Evolutionary conservation across 35 echinoderm and acorn worm genomes (phyloP).

Genomic region (Ptychodera flava): DNA sequence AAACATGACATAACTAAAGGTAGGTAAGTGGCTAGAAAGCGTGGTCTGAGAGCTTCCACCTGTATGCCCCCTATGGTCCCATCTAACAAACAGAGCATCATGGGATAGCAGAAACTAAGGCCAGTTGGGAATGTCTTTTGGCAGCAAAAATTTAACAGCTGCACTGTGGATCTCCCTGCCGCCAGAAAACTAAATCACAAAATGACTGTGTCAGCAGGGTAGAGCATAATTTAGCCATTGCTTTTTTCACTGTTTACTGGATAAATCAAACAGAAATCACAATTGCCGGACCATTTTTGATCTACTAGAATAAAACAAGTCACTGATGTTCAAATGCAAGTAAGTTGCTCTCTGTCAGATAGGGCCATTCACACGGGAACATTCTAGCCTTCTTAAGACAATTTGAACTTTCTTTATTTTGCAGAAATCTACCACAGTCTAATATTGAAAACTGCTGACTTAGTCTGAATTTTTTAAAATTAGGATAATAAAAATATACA

Average conservation of each 20-base stretch:
- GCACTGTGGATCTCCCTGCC: not conserved
- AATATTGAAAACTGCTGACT: not conserved
- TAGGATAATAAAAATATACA: not conserved
- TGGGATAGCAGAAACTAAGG: not conserved
- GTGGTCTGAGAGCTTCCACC: not conserved
- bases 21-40: not conserved
- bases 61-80: not conserved
- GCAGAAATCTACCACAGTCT: not conserved
- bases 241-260: too few relatives aligned
- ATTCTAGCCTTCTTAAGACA: not conserved
- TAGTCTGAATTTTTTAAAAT: not conserved
- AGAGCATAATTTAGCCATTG: too few relatives aligned
- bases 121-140: not conserved
- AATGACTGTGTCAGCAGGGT: not conserved
- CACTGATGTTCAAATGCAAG: too few relatives aligned
- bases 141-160: not conserved
- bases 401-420: not conserved
- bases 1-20: not conserved
- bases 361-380: not conserved
- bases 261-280: too few relatives aligned
- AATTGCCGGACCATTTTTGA: too few relatives aligned
- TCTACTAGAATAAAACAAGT: too few relatives aligned
- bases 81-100: not conserved
- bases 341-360: not conserved
- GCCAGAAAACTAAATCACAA: not conserved